Evolutionary conservation across 2,113 vertebrate species (phyloP).

Genomic region (Jacana jacana): DNA sequence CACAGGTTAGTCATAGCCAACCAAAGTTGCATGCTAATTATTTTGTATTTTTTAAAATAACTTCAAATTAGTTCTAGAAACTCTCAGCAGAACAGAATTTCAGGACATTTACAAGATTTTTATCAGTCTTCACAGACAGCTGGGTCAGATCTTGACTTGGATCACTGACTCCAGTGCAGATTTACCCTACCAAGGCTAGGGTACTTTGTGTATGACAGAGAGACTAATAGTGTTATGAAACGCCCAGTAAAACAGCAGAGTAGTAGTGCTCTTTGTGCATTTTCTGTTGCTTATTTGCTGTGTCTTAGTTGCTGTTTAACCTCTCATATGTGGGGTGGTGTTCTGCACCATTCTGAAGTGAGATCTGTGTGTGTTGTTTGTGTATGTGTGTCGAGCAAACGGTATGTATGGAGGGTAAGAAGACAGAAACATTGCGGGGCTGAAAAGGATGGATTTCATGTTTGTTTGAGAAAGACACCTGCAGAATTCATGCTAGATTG

Average conservation of each 20-base stretch:
- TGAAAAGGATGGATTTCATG: conserved; percentile 35
- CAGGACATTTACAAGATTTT: neutral
- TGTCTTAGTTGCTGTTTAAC: neutral
- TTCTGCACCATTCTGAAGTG: neutral
- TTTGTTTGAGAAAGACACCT: conserved; percentile 71
- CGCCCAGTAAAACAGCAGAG: neutral
- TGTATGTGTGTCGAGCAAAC: neutral
- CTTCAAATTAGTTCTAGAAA: neutral
- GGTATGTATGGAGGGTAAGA: neutral
- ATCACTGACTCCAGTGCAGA: neutral
- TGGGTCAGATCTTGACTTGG: neutral
- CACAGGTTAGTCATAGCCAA: neutral
- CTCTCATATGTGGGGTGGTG: neutral
- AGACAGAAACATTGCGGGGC: neutral
- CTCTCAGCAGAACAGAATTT: neutral
- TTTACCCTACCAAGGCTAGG: neutral
- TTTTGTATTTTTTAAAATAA: neutral
- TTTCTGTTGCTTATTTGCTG: neutral
- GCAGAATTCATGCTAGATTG: conserved; percentile 77
- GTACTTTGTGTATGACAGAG: neutral
- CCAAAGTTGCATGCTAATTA: neutral
- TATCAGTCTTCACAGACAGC: fast-evolving
- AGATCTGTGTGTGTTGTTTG: neutral
- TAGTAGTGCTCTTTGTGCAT: neutral
- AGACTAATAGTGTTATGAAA: neutral